phyloP scores from a whole-genome alignment of 2,797 vertebrate species.

The Rachycentron canadum region DNA sequence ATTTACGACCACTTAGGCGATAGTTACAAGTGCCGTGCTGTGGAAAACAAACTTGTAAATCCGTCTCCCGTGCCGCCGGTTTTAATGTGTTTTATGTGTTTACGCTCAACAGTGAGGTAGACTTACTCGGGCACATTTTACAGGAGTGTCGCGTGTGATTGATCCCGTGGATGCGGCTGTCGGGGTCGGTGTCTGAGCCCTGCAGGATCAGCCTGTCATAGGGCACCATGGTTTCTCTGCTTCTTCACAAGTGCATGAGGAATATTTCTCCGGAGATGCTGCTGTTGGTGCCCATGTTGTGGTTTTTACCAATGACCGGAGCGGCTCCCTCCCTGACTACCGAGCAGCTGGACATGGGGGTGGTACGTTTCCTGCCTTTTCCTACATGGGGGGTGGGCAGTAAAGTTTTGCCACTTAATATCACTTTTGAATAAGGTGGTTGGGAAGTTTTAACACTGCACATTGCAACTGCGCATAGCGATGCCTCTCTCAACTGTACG shows the following conservation, averaged over 20 bases:
- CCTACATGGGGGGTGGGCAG: neutral
- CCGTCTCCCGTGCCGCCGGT: neutral
- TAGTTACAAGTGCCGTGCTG: constrained; percentile 9
- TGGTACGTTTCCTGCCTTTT: constrained; percentile 76
- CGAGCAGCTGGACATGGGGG: constrained; percentile 85
- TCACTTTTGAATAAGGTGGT: neutral
- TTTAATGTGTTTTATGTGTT: constrained; percentile 78
- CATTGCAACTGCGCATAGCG: neutral
- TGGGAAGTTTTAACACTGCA: constrained; percentile 1
- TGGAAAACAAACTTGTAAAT: constrained; percentile 46
- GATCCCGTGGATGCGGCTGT: constrained; percentile 72
- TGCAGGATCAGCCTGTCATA: constrained; percentile 72
- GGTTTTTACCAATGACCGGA: constrained; percentile 71
- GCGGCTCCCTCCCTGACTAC: constrained; percentile 81
- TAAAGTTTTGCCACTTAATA: constrained; percentile 34
- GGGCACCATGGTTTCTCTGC: constrained; percentile 69
- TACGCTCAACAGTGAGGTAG: constrained; percentile 82
- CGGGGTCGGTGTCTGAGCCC: constrained; percentile 70
- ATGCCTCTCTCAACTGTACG: too few relatives aligned
- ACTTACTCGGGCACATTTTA: constrained; percentile 29
- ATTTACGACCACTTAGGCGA: neutral
- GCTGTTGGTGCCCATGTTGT: constrained; percentile 72
- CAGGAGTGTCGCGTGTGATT: constrained; percentile 43
- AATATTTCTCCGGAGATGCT: constrained; percentile 81
- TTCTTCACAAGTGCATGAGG: constrained; percentile 72